Evolutionary conservation across 2,888 invertebrate genomes (phyloP), one percentile per base, ranked within the genome.

Genomic region (Lypha dubia): DNA sequence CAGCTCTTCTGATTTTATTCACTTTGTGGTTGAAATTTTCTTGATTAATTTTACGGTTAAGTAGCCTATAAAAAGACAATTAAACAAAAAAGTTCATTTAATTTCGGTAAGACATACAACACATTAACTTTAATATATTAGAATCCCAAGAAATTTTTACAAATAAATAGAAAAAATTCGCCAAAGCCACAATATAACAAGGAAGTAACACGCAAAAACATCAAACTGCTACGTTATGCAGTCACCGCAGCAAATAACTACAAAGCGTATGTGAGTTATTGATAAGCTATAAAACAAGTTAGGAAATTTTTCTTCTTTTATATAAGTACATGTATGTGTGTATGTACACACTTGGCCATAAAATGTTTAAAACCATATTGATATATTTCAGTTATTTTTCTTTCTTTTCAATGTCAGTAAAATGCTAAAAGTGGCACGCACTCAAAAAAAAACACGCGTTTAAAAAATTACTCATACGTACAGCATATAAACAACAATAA

Each of bases 241-340:
- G 11, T 1, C 35, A 49, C 35, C 11, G 22, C 20, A 9, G 1
- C 11, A 22, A 28, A 51, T 8, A 51, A 24, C 51, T 56, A 44
- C 28, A 44, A 51, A 38, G 58, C 38, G 44, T 77, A 60, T 53
- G 41, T 68, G 41, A 62, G 58, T 41, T 68, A 63, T 56, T 70
- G 41, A 68, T 24, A 68, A 68, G 51, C 38, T 44, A 22, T n/a
- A 15, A 28, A 68, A 41, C n/a, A n/a, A n/a, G n/a, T n/a, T n/a
- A n/a, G n/a, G n/a, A n/a, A n/a, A n/a, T n/a, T n/a, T n/a, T n/a
- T n/a, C n/a, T n/a, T n/a, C n/a, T n/a, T n/a, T n/a, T 13, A 53
- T 53, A 20, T 20, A 9, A n/a, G 41, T 15, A 44, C 11, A 35
- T 53, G 20, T 28, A 28, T 28, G 28, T 4, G 28, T 28, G 68